Evolutionary conservation across 2,113 vertebrate genomes (phyloP).

Genomic region (Tenebrosternarchus preto): DNA sequence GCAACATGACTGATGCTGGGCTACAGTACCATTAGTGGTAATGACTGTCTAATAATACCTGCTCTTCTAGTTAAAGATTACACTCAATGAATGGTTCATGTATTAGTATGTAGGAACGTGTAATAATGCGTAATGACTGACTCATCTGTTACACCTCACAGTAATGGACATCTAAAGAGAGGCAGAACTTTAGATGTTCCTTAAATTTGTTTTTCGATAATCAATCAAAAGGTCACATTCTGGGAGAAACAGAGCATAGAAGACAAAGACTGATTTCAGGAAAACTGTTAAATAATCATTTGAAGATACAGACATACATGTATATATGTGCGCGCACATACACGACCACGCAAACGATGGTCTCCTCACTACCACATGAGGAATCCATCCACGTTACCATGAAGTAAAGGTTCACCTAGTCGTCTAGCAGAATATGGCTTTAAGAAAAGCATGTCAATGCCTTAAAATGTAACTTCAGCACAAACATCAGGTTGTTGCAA

Average conservation of each 20-base stretch:
- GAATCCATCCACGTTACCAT: neutral
- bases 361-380: neutral
- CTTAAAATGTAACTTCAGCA: conserved; percentile 23
- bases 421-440: conserved; percentile 52
- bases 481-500: conserved; percentile 33
- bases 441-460: conserved; percentile 38
- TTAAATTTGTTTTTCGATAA: neutral
- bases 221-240: neutral
- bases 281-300: neutral
- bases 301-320: neutral
- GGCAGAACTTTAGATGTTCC: neutral
- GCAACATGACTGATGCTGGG: neutral
- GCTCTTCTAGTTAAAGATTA: neutral
- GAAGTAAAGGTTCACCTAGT: conserved; percentile 30
- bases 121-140: no score
- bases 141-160: neutral
- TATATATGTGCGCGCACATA: neutral
- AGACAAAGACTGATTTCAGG: neutral
- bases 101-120: neutral
- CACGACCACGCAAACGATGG: neutral
- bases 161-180: no score
- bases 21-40: neutral
- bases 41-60: neutral
- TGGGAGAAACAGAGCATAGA: neutral
- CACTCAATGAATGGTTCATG: conserved; percentile 35